Percentiles rank a stretch among this genome's conserved stretches.
Evolutionary conservation across 2,113 vertebrate species (phyloP).

Genomic region (Lathamus discolor): DNA sequence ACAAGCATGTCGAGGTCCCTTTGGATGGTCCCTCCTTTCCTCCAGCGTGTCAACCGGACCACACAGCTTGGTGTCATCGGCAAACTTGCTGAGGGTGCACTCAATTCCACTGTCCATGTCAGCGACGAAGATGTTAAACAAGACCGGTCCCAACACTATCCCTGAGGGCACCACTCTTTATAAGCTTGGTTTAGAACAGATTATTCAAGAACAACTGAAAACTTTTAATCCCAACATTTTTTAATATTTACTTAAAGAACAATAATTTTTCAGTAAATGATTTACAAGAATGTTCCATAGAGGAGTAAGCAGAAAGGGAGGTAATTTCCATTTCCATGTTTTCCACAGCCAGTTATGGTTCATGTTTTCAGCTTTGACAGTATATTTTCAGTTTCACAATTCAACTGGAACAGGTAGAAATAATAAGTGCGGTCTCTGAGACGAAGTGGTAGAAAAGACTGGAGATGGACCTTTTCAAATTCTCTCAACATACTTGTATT

Average conservation of each 20-base stretch:
- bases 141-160: no score
- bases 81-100: no score
- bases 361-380: background rate
- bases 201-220: background rate
- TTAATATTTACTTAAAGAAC: background rate
- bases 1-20: no score
- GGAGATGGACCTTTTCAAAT: background rate
- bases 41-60: no score
- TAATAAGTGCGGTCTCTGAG: background rate
- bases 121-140: no score
- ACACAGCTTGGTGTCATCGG: no score
- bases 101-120: no score
- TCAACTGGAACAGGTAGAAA: background rate
- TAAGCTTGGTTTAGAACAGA: background rate
- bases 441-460: background rate
- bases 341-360: background rate
- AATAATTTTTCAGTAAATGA: background rate
- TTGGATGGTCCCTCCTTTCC: no score
- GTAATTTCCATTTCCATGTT: background rate
- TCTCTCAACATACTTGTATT: background rate
- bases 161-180: no score
- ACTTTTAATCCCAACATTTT: background rate
- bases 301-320: background rate
- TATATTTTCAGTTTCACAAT: background rate
- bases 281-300: background rate